Evolutionary conservation across 2,888 invertebrate genomes (phyloP), one percentile per base, ranked within the genome.

Genomic region (Desoria tigrina): DNA sequence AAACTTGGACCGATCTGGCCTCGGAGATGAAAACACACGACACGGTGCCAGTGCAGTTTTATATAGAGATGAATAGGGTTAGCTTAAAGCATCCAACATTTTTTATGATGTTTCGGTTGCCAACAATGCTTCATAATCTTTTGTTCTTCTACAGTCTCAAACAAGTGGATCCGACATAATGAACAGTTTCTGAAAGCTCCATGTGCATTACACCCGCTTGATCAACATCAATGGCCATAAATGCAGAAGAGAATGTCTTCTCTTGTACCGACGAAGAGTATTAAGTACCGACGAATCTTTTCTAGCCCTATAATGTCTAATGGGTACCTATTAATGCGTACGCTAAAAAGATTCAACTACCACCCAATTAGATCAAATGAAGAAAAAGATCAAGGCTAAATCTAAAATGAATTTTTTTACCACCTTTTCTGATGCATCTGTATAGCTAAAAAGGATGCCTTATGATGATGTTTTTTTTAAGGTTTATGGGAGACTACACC

Each of bases 11-110:
- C 78, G 78, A 66, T 81, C 78, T 72, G 83, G 84, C 28, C 81
- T 82, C 39, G 83, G 83, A 27, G 83, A 84, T 74, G 79, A 81
- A 66, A 78, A 80, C 45, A 84, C 83, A 2, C 69, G 83, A 59
- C 84, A 84, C 75, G 84, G 83, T 11, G 83, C 83, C 24, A 84
- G 84, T 74, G 83, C 84, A 1, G 84, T 84, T 2, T 76, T 84
- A 1, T 79, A 80, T 3, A 84, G 84, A 24, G 80, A 80, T 32
- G 84, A 84, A 78, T 84, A 84, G 84, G 83, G 72, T 72, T 39
- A 39, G 50, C 26, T 28, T 55, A n/a, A n/a, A n/a, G n/a, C n/a
- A n/a, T 27, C 24, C 7, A 2, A 28, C 21, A 6, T 45, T 53
- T 16, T 27, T 61, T 56, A 28, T 16, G 4, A 49, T 53, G 14